phyloP scores from a whole-genome alignment of 2,113 vertebrate species.

The Eulemur macaco region DNA sequence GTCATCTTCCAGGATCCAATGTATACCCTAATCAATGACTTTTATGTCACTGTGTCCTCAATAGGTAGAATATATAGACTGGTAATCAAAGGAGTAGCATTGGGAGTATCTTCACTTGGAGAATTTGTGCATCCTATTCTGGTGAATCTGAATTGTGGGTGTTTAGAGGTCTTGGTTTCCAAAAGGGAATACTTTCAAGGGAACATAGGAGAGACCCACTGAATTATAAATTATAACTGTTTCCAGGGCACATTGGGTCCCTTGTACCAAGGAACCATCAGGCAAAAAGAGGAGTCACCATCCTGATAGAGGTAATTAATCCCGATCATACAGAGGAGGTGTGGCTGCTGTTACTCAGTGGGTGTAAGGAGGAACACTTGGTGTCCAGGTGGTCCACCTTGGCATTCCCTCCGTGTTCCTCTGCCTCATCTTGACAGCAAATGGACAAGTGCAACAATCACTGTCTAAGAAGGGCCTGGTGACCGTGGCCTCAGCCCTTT shows the following conservation, averaged over 20 bases:
- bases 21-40: background rate
- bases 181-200: background rate
- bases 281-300: background rate
- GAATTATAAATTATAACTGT: background rate
- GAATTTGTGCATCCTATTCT: background rate
- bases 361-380: background rate
- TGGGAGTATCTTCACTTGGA: background rate
- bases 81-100: background rate
- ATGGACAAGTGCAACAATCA: background rate
- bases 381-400: background rate
- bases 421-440: background rate
- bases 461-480: background rate
- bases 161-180: background rate
- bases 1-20: background rate
- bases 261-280: background rate
- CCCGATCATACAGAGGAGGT: background rate
- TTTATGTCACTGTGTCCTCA: background rate
- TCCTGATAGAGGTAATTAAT: background rate
- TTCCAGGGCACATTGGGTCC: background rate
- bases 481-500: background rate
- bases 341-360: background rate
- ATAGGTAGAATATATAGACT: background rate
- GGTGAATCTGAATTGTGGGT: background rate
- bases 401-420: background rate
- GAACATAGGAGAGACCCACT: background rate